Percentiles rank a stretch among this genome's conserved stretches.
Evolutionary conservation across 2,888 invertebrate species (phyloP).

Genomic region (Trachelus troglodyta): DNA sequence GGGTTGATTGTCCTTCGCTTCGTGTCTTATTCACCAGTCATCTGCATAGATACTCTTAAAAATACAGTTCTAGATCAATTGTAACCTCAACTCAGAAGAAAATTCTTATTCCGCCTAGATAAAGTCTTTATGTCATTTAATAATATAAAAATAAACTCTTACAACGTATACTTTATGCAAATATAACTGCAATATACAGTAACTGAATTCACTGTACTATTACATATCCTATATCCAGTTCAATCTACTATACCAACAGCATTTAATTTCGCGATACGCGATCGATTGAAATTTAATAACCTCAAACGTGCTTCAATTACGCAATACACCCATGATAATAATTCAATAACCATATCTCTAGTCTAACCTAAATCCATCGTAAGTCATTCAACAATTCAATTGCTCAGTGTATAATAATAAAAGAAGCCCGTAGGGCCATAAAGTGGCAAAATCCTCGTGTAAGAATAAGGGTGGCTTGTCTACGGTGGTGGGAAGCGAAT

Average conservation of each 20-base stretch:
- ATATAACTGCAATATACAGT: too few species aligned
- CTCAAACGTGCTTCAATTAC: too few species aligned
- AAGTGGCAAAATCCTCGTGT: background rate
- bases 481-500: constrained; percentile 23
- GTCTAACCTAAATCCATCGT: background rate
- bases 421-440: background rate
- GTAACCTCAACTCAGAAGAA: background rate
- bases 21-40: constrained; percentile 55
- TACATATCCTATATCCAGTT: too few species aligned
- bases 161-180: too few species aligned
- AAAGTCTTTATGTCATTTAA: background rate
- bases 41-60: constrained; percentile 12
- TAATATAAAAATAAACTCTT: too few species aligned
- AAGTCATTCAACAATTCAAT: background rate
- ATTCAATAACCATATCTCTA: too few species aligned
- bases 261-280: too few species aligned
- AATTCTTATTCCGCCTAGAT: background rate
- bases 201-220: too few species aligned
- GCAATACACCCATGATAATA: too few species aligned
- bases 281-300: too few species aligned
- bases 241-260: too few species aligned
- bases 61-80: background rate
- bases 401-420: background rate
- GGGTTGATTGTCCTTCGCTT: constrained; percentile 59
- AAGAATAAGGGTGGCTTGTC: background rate